A percentile compares a stretch with the other conserved stretches of the same genome.
Evolutionary conservation across 2,888 invertebrate species (phyloP).

Genomic region (Craniophora ligustri): DNA sequence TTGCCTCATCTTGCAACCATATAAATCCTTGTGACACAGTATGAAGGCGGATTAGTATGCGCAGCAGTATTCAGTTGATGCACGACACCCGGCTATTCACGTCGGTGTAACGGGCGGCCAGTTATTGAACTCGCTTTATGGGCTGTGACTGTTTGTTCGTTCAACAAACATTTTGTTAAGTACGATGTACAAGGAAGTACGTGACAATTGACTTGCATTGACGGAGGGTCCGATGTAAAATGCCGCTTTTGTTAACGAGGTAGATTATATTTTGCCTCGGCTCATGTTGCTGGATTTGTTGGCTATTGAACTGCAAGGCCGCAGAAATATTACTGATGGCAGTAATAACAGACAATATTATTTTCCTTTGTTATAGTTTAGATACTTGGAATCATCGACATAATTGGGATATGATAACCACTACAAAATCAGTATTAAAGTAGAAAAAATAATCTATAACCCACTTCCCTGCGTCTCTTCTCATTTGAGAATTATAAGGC

Average conservation of each 20-base stretch:
- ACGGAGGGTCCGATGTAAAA: not conserved
- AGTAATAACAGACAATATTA: too few species aligned
- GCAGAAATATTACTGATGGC: too few species aligned
- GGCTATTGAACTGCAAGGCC: too few species aligned
- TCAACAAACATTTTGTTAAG: slow-evolving; percentile 41
- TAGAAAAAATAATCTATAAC: too few species aligned
- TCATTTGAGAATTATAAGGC: too few species aligned
- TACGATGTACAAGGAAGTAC: slow-evolving; percentile 21
- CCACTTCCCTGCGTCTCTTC: too few species aligned
- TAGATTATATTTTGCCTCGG: slow-evolving; percentile 14
- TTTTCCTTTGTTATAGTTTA: too few species aligned
- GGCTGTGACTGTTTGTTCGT: slow-evolving; percentile 38
- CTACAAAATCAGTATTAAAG: too few species aligned
- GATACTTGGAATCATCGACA: too few species aligned
- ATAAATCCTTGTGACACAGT: slow-evolving; percentile 14
- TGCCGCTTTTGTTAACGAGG: not conserved
- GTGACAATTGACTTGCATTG: slow-evolving; percentile 24
- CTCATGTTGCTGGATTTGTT: too few species aligned
- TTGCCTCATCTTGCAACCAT: slow-evolving; percentile 18
- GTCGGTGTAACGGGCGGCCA: slow-evolving; percentile 59
- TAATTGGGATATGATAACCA: too few species aligned
- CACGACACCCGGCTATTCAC: slow-evolving; percentile 61
- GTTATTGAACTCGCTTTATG: slow-evolving; percentile 58
- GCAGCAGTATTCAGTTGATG: slow-evolving; percentile 63
- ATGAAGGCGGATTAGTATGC: slow-evolving; percentile 69